Conservation (phyloP, 2,113 vertebrate species). For the Caranx ignobilis region DNA sequence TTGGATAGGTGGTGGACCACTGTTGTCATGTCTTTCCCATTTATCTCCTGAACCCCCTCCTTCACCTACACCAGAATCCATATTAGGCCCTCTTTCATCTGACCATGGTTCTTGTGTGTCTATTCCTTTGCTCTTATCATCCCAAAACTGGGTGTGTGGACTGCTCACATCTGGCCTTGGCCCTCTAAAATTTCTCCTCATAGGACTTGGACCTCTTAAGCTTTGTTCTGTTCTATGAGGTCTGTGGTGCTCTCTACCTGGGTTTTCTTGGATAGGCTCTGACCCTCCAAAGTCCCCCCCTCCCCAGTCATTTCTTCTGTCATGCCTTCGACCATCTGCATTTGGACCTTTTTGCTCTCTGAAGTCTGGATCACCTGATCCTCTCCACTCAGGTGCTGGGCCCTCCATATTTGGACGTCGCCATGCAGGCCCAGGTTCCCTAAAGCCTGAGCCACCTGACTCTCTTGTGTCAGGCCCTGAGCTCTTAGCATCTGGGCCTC, state of each 20-base stretch:
- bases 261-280: conserved; percentile 41
- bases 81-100: conserved; percentile 33
- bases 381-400: conserved; percentile 35
- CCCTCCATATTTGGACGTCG: conserved; percentile 13
- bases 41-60: conserved; percentile 25
- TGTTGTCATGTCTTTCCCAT: conserved; percentile 35
- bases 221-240: conserved; percentile 29
- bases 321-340: conserved; percentile 30
- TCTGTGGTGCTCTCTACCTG: conserved; percentile 10
- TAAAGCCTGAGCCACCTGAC: conserved; percentile 6
- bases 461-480: conserved; percentile 29
- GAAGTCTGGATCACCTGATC: conserved; percentile 24
- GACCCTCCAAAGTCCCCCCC: neutral
- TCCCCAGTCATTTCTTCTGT: conserved; percentile 52
- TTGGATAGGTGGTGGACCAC: neutral
- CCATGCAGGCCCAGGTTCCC: conserved; percentile 22
- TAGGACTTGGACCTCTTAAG: conserved; percentile 44
- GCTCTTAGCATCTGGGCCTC: conserved; percentile 7
- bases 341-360: conserved; percentile 35
- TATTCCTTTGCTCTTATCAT: conserved; percentile 27
- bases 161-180: conserved; percentile 13
- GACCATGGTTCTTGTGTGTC: conserved; percentile 50
- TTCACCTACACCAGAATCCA: conserved; percentile 39
- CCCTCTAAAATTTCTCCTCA: conserved; percentile 42
- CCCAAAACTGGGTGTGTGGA: neutral